A percentile compares a stretch with the other conserved stretches of the same genome.
phyloP scores from a whole-genome alignment of 2,888 invertebrate species.

The Xanthia icteritia region DNA sequence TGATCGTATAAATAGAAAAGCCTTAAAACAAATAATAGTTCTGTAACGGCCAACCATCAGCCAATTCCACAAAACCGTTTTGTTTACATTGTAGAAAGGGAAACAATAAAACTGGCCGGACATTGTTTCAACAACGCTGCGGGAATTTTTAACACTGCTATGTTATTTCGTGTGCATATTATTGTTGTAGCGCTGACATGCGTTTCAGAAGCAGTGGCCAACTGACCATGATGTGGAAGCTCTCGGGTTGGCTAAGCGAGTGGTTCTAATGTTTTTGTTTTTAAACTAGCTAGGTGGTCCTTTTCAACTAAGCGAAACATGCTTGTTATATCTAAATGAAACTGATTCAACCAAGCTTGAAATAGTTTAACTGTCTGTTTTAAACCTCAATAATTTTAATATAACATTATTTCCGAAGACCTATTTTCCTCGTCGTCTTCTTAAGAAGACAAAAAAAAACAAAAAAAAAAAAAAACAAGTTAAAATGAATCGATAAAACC shows the following conservation, averaged over 20 bases:
- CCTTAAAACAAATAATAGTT: slow-evolving; percentile 21
- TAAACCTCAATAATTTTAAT: background rate
- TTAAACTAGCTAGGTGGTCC: no score
- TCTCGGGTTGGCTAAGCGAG: background rate
- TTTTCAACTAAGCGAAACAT: background rate
- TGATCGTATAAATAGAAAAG: slow-evolving; percentile 23
- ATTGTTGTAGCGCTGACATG: background rate
- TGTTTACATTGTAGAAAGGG: slow-evolving; percentile 22
- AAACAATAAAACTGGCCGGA: slow-evolving; percentile 6
- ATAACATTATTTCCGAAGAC: background rate
- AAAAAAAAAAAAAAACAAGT: no score
- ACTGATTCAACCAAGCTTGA: background rate
- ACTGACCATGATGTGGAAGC: background rate
- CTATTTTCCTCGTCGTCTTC: background rate
- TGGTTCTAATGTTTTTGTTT: no score
- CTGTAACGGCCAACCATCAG: slow-evolving; percentile 3
- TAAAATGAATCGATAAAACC: no score
- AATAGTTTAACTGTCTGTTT: background rate
- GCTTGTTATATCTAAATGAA: background rate
- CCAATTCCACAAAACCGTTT: slow-evolving; percentile 12
- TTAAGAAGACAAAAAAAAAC: no score
- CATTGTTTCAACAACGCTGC: background rate
- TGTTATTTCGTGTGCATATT: slow-evolving; percentile 2
- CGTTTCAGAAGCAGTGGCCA: background rate
- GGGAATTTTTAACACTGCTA: background rate